Conservation (phyloP, 2,797 vertebrate genomes). For the Hydrophis major region DNA sequence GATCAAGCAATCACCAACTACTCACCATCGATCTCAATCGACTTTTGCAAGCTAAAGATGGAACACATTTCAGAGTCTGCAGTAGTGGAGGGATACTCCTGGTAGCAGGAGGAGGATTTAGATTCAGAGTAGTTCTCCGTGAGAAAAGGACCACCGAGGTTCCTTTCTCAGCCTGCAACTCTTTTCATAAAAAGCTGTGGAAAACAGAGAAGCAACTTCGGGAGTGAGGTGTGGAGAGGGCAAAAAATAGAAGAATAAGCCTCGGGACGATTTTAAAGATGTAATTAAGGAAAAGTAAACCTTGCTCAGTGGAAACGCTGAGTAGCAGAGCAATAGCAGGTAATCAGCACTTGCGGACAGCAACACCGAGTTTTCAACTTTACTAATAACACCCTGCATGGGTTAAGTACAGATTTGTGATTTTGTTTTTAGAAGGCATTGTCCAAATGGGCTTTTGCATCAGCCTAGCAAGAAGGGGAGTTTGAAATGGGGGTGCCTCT, state of each 20-base stretch:
- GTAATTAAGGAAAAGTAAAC: conserved; percentile 44
- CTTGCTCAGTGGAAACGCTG: conserved; percentile 47
- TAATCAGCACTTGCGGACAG: conserved; percentile 43
- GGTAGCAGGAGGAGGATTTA: background rate
- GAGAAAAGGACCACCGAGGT: background rate
- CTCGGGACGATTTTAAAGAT: conserved; percentile 32
- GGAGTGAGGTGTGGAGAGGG: background rate
- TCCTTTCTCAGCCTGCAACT: background rate
- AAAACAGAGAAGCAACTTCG: background rate
- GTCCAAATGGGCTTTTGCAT: background rate
- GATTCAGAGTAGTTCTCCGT: no score
- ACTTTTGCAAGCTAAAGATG: conserved; percentile 52
- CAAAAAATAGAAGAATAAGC: background rate
- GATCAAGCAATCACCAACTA: background rate
- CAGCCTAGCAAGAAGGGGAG: background rate
- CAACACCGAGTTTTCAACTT: conserved; percentile 35
- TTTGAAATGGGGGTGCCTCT: background rate
- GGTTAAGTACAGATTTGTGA: conserved; percentile 6
- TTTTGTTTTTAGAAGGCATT: background rate
- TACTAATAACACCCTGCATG: conserved; percentile 15
- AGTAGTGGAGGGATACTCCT: background rate
- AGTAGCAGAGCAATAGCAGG: conserved; percentile 23
- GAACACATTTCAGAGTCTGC: conserved; percentile 57
- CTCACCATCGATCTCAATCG: conserved; percentile 64
- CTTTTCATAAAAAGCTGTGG: conserved; percentile 13